Base-by-base conservation (phyloP, 2,113 vertebrate genomes). In the Otus sunia region DNA sequence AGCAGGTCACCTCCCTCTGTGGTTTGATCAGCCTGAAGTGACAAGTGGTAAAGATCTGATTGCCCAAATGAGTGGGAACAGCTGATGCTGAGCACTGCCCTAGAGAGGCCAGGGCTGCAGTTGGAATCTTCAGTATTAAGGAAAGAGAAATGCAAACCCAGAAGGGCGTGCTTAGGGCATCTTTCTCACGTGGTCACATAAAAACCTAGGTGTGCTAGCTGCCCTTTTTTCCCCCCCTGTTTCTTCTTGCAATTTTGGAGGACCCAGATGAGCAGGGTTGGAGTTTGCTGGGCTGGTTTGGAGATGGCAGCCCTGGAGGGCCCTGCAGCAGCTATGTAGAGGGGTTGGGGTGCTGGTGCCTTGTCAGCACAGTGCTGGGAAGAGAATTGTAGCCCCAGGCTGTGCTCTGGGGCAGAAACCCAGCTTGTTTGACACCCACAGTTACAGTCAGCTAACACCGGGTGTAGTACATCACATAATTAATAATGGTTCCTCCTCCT, bases 181-280 rank as follows among this genome's bases (percentile, higher is more conserved):
- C 63, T 37, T 67, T 73, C 53, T 83, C 30, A 14, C 4, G 66
- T 23, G 69, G 36, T 59, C 72, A 41, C 25, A 3, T 45, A 49
- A 32, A 34, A 52, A 50, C 25, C 36, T 12, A 39, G 41, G 11
- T 45, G 11, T 68, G 52, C 37, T 66, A 37, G 69, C 45, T 26
- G 5, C 16, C 23, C 15, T 60, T 27, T 36, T 22, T 11, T 25
- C 3, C 1, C 9, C 5, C 2, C 25, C 5, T 2, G 1, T 67
- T 78, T 55, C 30, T 56, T 45, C 34, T 26, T 58, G n/a, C 17
- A 0, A 53, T 23, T 78, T 52, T 43, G 18, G 27, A 34, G 23
- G 34, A 55, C 16, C 52, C 36, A 32, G 29, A 4, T 2, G 9
- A 39, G n/a, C 34, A 16, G 41, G 45, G 63, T 39, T 86, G 86